Evolutionary conservation across 1,140 invertebrate genomes (phyloP), one percentile per base, ranked within the genome.

Genomic region (Solenopsis fugax): DNA sequence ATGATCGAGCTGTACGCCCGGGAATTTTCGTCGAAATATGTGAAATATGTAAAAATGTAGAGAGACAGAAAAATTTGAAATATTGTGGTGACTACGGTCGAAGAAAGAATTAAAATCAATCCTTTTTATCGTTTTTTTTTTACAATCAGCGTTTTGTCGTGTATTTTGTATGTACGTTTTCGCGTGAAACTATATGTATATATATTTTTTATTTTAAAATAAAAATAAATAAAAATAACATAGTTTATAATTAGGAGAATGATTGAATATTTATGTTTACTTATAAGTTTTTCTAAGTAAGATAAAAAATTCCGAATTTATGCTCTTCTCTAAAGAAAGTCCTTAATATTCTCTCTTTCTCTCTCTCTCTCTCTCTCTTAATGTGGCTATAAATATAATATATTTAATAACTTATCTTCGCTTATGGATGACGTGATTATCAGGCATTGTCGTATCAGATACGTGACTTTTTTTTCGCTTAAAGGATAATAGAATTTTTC

Each of bases 401-500:
- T 82, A 82, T 72, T 72, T 81, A 81, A 81, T 56, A 81, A 81
- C 13, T 71, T 24, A 29, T 48, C 16, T 45, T 37, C 18, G 10
- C 34, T 71, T 72, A 7, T 5, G 13, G 5, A 45, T 72, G 58
- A 72, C 18, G 9, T 34, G 13, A 13, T 54, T 82, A 82, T 72
- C 21, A 29, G 37, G 24, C 12, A 72, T 67, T 12, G 16, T 5
- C 21, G 10, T 41, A 34, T 48, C 37, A 45, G 45, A 10, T 72
- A 56, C 78, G 65, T 72, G 67, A 82, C 18, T 37, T 16, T 73
- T 24, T 29, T 24, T 13, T 29, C 12, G 6, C 45, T 82, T 48
- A 73, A 72, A 72, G 34, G 52, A 82, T 82, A 73, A 73, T 60
- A 60, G 45, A 56, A 84, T 84, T 73, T 60, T 84, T 84, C 80